Evolutionary conservation across 2,797 vertebrate genomes (phyloP), one percentile per base, ranked within the genome.

Genomic region (Amphiprion clarkii): DNA sequence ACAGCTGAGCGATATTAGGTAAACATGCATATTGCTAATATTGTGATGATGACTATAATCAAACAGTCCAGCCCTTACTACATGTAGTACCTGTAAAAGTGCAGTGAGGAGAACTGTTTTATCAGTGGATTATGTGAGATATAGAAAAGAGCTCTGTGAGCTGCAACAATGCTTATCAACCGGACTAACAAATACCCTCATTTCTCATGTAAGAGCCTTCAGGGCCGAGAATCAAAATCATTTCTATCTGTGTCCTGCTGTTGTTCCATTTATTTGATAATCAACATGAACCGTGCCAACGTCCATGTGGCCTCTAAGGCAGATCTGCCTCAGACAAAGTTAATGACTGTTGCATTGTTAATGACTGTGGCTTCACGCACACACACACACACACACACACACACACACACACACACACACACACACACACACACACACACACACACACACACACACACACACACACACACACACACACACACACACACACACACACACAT

Each of bases 351-450:
- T 82, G 58, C 27, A 55, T 31, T 29, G 27, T 31, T 29, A 78
- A 83, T 83, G 67, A 77, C 65, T 74, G 51, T 78, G 61, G 29
- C 64, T 64, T 39, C 64, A 67, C 55, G 51, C 72, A 74, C 64
- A 62, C 67, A 71, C 55, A 27, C 27, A 27, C 27, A 27, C 27
- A 27, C 27, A 27, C 27, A 27, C 27, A 27, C 27, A 27, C 27
- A 27, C 27, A 27, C 27, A 27, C 27, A 27, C 27, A 27, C 27
- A 27, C 27, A 27, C 27, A 27, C 27, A 27, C 27, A 27, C 27
- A 27, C 27, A 27, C 27, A 27, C 27, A 27, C 27, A 27, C 27
- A 27, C 27, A 27, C 27, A 27, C 27, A 27, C 27, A 27, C 27
- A 27, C 27, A 62, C 61, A 61, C 70, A 59, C 71, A 78, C 81